Base-by-base conservation (phyloP, 2,888 invertebrate genomes). In the Tachystola acroxantha region DNA sequence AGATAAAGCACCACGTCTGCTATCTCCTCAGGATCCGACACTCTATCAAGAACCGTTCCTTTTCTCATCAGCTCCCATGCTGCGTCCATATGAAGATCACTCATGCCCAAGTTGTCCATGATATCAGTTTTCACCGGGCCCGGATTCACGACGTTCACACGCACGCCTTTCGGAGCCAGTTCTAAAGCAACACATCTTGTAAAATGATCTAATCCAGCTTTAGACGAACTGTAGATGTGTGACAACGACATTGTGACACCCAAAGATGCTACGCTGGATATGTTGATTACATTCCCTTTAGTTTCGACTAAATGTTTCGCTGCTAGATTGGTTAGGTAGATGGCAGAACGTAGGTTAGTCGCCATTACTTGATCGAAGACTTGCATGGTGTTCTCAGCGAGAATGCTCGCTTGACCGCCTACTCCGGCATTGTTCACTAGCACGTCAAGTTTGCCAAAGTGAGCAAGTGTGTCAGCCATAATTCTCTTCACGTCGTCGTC, bases 61-160 rank as follows among this genome's bases (percentile, higher is more conserved):
- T 94, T 94, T 24, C 95, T 85, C 0, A 96, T 92, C 42, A 91
- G 88, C 57, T 91, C 90, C 0, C 85, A 49, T 11, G 37, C 1
- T 10, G 34, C 34, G 9, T 19, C 19, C 9, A 2, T 1, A 20
- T 9, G 5, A 0, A 7, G 10, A 16, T 16, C 16, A 6, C 4
- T n/a, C 11, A 27, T 7, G 10, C 27, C 34, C 19, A 27, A 19
- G 10, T 37, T 36, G 6, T 27, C 10, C 0, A 31, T 34, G 35
- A 42, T 43, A 40, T 24, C 16, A 7, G 14, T 32, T 20, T 34
- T 34, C 29, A 28, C 29, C 14, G 24, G 24, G n/a, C 24, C 24
- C 7, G 24, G 24, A n/a, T 24, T 24, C 1, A 24, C n/a, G n/a
- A n/a, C 2, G 24, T 24, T 24, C 9, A 24, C 24, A n/a, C 24